Evolutionary conservation across 2,797 vertebrate genomes (phyloP), one percentile per base, ranked within the genome.

Genomic region (Lateolabrax maculatus): DNA sequence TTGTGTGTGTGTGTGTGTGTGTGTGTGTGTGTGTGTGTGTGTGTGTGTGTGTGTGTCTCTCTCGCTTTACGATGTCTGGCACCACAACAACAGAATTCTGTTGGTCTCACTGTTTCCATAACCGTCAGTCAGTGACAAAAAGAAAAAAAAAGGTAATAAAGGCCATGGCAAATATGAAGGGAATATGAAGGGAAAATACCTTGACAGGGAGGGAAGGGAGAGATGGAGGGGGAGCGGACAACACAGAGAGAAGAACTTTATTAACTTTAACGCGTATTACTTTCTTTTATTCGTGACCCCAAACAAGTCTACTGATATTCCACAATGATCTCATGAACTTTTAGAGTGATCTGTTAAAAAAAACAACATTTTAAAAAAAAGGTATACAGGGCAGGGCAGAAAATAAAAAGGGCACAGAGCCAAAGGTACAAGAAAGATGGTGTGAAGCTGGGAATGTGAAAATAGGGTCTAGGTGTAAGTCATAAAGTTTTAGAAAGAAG

Each of bases 61-160:
- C 55, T 55, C 58, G 75, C 74, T 90, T 88, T 87, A 87, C 53
- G 60, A 90, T 63, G 84, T 67, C 88, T 92, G 90, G 91, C 89
- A 87, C 68, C 76, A 74, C 75, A 83, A 84, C 72, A 84, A 87
- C 85, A 68, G 34, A 39, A 78, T 84, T 86, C 66, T 84, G 57
- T 65, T 71, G 80, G 69, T 84, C 75, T 90, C 77, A 86, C 49
- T 52, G 67, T 92, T 92, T 92, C 92, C 89, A 83, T 81, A 79
- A 84, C 82, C 66, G 77, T 82, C 77, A 49, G 76, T 64, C 66
- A 81, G 66, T 83, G 73, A 84, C 68, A 63, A 72, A 78, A 77
- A 80, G 48, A 77, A 72, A 81, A 68, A 51, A 23, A 84, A 61
- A 80, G 72, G 67, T 77, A 75, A 80, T 71, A 86, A 83, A 86